Evolutionary conservation across 2,113 vertebrate genomes (phyloP), one percentile per base, ranked within the genome.

Genomic region (Spheniscus mendiculus): DNA sequence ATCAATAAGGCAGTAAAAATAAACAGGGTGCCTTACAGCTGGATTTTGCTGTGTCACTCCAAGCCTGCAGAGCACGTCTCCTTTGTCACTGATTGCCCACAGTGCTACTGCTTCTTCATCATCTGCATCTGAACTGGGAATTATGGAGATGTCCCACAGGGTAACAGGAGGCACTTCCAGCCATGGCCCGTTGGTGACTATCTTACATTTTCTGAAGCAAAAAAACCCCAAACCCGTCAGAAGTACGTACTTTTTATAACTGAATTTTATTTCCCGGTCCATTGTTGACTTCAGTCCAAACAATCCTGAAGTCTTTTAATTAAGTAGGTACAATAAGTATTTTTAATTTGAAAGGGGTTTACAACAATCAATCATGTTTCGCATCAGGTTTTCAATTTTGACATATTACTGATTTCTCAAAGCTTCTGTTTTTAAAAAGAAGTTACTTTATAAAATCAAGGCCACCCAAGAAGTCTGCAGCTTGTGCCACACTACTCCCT

Each of bases 1-100:
- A 81, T 70, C 38, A 50, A 27, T 16, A 63, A 62, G 45, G 71
- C 56, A 93, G 81, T 52, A 62, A 44, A 67, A 92, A 25, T 21
- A 73, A 97, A 56, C 27, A 67, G n/a, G n/a, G 80, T 70, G 58
- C 61, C 99, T 99, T 98, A 99, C 99, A 66, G 99, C 98, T 9
- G 99, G 99, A 7, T 98, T 99, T 84, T 99, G 98, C 36, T 98
- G 87, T 3, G 99, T 99, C 89, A 99, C 99, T 47, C 99, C 99
- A 71, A 99, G 98, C 52, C 99, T 98, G 93, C 99, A 99, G 66
- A 99, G 98, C 76, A 99, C 99, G 0, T 99, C 99, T n/a, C 99
- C 99, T 94, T 99, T 99, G 98, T 98, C 99, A 89, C 99, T 99
- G 97, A 99, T 98, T 32, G 99, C 99, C 99, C 99, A 99, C 65